phyloP scores from a whole-genome alignment of 1,140 invertebrate species.

The Orchesella cincta region DNA sequence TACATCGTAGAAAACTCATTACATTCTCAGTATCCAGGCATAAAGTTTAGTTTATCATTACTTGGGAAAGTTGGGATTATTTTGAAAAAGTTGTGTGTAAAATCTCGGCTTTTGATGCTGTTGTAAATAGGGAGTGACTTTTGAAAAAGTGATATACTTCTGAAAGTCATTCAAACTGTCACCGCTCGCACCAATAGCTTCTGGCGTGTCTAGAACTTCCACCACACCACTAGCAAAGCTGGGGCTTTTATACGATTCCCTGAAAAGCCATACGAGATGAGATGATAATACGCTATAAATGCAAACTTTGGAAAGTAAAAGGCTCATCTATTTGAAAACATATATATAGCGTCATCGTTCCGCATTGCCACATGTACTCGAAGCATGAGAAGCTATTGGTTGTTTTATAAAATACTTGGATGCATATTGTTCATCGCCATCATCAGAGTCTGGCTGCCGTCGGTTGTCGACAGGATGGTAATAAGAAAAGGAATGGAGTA shows the following conservation, averaged over 20 bases:
- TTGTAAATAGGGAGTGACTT: neutral
- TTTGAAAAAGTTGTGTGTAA: neutral
- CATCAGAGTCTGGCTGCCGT: neutral
- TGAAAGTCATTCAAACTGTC: slow-evolving; percentile 1
- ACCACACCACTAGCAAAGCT: neutral
- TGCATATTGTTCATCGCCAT: too few species aligned
- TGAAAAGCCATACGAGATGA: too few species aligned
- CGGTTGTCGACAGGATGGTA: too few species aligned
- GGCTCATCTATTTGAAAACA: neutral
- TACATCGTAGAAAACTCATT: too few species aligned
- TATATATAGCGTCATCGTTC: neutral
- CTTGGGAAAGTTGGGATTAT: neutral
- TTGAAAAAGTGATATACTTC: neutral
- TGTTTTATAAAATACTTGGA: neutral
- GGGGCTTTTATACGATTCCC: neutral
- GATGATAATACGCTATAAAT: too few species aligned
- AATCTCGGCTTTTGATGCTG: neutral
- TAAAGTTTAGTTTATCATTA: slow-evolving; percentile 6
- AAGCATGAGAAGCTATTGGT: neutral
- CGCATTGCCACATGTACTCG: neutral
- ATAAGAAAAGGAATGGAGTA: neutral
- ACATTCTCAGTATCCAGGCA: too few species aligned
- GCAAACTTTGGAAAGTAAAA: neutral
- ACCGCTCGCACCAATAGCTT: neutral
- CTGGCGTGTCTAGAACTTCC: neutral